Conservation (phyloP, 2,888 invertebrate species). For the Anarsia innoxiella region DNA sequence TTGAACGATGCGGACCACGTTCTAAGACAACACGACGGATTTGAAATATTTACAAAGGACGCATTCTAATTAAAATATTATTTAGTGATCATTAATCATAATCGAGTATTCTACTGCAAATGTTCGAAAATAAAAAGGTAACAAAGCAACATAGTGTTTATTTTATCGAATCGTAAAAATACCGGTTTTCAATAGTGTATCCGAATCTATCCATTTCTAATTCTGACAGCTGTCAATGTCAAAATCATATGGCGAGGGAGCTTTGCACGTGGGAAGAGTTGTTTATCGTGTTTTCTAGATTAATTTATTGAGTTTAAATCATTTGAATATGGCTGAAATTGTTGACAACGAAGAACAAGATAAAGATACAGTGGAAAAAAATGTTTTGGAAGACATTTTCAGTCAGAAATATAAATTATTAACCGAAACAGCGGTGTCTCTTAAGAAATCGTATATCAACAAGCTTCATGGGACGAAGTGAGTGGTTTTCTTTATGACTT, state of each 20-base stretch:
- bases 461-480: slow-evolving; percentile 32
- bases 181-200: slow-evolving; percentile 4
- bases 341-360: slow-evolving; percentile 55
- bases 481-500: slow-evolving; percentile 1
- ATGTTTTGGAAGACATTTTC: slow-evolving; percentile 45
- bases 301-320: slow-evolving; percentile 1
- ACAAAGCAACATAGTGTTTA: too few species aligned
- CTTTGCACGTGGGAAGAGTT: neutral
- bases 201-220: neutral
- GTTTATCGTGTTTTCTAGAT: neutral
- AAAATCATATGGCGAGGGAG: neutral
- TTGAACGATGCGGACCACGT: slow-evolving; percentile 57
- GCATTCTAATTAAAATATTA: neutral
- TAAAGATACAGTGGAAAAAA: slow-evolving; percentile 42
- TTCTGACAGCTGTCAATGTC: slow-evolving; percentile 5
- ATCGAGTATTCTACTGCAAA: too few species aligned
- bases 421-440: slow-evolving; percentile 68
- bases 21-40: slow-evolving; percentile 30
- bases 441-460: slow-evolving; percentile 76
- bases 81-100: too few species aligned
- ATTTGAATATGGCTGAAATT: slow-evolving; percentile 55
- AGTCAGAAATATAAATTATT: slow-evolving; percentile 44
- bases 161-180: too few species aligned
- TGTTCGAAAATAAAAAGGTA: too few species aligned
- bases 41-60: too few species aligned